Evolutionary conservation across 2,113 vertebrate species (phyloP).

Genomic region (Parus major): DNA sequence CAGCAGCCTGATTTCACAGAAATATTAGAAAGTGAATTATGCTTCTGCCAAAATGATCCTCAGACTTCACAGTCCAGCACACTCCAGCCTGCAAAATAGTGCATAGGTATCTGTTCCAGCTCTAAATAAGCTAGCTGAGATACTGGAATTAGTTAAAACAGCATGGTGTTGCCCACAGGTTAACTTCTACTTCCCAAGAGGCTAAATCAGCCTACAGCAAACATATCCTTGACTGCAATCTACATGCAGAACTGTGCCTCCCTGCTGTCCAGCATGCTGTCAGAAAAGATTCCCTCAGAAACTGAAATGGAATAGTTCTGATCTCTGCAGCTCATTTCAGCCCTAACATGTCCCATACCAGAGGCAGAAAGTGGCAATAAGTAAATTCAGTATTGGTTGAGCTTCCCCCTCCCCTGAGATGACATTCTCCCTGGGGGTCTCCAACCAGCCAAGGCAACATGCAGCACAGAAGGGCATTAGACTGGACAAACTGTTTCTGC

Average conservation of each 20-base stretch:
- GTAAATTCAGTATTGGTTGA: not conserved
- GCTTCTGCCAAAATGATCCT: not conserved
- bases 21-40: not conserved
- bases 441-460: not conserved
- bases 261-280: not conserved
- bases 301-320: not conserved
- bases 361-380: not conserved
- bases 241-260: not conserved
- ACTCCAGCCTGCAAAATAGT: not conserved
- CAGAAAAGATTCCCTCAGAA: slow-evolving; percentile 8
- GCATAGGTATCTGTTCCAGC: not conserved
- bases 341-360: not conserved
- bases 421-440: not conserved
- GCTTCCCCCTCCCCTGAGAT: not conserved
- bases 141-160: not conserved
- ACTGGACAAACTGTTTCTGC: not conserved
- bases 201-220: slow-evolving; percentile 26
- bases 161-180: not conserved
- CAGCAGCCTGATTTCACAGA: not conserved
- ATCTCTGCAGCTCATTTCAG: slow-evolving; percentile 11
- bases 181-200: not conserved
- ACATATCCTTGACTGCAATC: not conserved
- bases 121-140: not conserved
- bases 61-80: not conserved
- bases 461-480: not conserved